These are phyloP conservation scores for Lasioglossum baleicum DNA, from an alignment of 1,140 invertebrate species.

Conservation along the genomic window DNA sequence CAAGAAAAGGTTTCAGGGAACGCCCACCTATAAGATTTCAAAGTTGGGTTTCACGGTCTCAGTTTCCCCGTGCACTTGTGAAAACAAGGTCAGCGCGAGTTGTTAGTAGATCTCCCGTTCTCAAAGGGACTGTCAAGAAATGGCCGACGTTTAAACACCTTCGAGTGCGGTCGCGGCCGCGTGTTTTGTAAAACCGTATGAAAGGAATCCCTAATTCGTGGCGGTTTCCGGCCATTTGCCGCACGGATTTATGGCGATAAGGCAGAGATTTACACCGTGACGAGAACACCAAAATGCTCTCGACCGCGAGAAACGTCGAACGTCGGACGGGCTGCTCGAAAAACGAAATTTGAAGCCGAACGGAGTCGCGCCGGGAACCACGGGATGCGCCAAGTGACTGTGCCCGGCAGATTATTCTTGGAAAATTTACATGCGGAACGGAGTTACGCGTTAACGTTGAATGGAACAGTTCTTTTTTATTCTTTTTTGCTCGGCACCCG, in stretches of 20 bases:
- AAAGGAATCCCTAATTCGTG: slow-evolving; percentile 33
- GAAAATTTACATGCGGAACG: slow-evolving; percentile 44
- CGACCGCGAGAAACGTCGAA: slow-evolving; percentile 50
- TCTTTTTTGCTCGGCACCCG: neutral
- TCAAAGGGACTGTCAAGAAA: neutral
- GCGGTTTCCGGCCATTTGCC: slow-evolving; percentile 30
- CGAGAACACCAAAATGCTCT: slow-evolving; percentile 62
- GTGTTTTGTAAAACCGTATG: slow-evolving; percentile 13
- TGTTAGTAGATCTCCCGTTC: neutral
- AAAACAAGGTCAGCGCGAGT: neutral
- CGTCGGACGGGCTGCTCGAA: neutral
- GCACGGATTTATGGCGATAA: slow-evolving; percentile 46
- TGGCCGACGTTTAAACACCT: neutral
- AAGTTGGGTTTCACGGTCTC: too few relatives aligned
- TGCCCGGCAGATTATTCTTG: slow-evolving; percentile 53
- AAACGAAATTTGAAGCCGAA: slow-evolving; percentile 61
- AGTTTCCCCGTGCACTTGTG: neutral
- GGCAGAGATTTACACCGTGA: slow-evolving; percentile 51
- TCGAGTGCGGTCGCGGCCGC: neutral
- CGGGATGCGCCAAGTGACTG: neutral
- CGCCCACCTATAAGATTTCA: too few relatives aligned
- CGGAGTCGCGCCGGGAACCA: slow-evolving; percentile 44
- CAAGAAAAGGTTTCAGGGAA: too few relatives aligned
- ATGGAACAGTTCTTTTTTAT: neutral
- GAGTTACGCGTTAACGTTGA: slow-evolving; percentile 1